Evolutionary conservation across 2,113 vertebrate species (phyloP), one percentile per base, ranked within the genome.

Genomic region (Colinus virginianus): DNA sequence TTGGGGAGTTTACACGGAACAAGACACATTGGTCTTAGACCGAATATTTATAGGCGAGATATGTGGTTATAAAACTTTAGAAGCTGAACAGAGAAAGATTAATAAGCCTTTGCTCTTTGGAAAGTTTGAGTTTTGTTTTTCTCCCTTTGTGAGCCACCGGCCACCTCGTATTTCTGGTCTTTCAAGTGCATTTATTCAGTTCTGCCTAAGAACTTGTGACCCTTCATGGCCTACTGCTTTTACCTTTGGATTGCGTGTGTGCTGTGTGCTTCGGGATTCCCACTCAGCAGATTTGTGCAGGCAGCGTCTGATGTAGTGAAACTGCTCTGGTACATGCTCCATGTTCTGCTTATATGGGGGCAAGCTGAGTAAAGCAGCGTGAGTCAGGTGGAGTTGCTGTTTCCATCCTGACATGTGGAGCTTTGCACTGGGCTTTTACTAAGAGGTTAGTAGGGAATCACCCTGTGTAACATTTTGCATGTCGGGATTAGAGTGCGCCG

Each of bases 1-100:
- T 90, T 97, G 95, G 93, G 45, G 90, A 94, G 88, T 96, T 95
- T 96, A 92, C 95, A 93, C 90, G 26, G 84, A 95, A 82, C 76
- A 81, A 94, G 95, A 95, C 92, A 88, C 56, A 13, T 53, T 96
- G 94, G 80, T 88, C 87, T 92, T 96, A 93, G 88, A 64, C 88
- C 49, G 69, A 75, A 30, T 88, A 91, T 92, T 95, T 95, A 81
- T 88, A 93, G 87, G 93, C 66, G 67, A 95, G 94, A 88, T 95
- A 85, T 20, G 40, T 85, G 56, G 49, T 96, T 95, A 90, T 94
- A 94, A 96, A 95, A 94, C 84, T 90, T 82, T 11, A 90, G 90
- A 93, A 81, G 84, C 83, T 71, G 66, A 93, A 85, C 69, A 93
- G 84, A 95, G 90, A 80, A 77, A 84, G 28, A 91, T 82, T 92